These are phyloP conservation scores for Pseudorhombus dupliciocellatus DNA, from an alignment of 2,113 vertebrate species.

Conservation along the genomic window DNA sequence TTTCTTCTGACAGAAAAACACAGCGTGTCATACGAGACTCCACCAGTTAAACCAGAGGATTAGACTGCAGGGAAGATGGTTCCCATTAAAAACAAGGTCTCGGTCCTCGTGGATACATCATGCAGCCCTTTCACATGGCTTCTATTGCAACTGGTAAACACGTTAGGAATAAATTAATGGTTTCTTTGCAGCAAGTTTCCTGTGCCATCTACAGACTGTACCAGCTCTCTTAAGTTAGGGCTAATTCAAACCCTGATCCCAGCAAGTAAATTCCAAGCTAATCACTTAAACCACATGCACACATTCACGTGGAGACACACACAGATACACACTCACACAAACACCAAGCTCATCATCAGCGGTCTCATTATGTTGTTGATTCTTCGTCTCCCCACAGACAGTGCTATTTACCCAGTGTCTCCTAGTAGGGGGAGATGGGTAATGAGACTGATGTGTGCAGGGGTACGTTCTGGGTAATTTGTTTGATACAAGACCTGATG, in stretches of 20 bases:
- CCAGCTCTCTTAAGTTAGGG: conserved; percentile 16
- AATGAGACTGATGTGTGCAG: conserved; percentile 76
- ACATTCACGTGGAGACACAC: conserved; percentile 3
- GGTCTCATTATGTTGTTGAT: conserved; percentile 74
- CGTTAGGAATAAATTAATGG: conserved; percentile 46
- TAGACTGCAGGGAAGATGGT: conserved; percentile 27
- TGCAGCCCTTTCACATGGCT: conserved; percentile 42
- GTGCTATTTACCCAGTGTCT: conserved; percentile 72
- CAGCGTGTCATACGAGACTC: conserved; percentile 6
- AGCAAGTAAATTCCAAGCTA: conserved; percentile 37
- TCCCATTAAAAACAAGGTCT: conserved; percentile 18
- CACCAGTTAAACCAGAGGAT: conserved; percentile 29
- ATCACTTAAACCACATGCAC: conserved; percentile 35
- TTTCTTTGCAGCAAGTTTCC: conserved; percentile 29
- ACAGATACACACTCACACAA: conserved; percentile 7
- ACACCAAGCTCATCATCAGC: conserved; percentile 55
- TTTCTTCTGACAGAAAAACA: conserved; percentile 30
- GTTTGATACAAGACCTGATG: conserved; percentile 71
- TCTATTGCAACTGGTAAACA: conserved; percentile 48
- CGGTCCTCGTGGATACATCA: conserved; percentile 19
- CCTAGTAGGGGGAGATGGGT: conserved; percentile 45
- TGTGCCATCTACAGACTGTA: background rate
- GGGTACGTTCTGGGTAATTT: conserved; percentile 72
- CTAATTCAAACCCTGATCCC: conserved; percentile 45
- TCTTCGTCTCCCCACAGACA: conserved; percentile 68